phyloP scores from a whole-genome alignment of 2,888 invertebrate genomes.

The Lycaena phlaeas region DNA sequence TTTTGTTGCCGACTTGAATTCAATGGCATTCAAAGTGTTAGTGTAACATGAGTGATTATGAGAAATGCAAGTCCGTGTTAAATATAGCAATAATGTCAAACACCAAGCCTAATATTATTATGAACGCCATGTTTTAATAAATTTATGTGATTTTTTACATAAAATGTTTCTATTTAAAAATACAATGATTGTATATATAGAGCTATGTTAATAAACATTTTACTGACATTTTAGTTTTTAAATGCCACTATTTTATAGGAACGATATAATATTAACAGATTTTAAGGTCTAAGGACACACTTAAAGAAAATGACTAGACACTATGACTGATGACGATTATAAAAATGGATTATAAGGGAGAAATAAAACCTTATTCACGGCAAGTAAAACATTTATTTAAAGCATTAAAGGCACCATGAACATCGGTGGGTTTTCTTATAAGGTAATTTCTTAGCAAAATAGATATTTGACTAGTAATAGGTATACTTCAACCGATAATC shows the following conservation, averaged over 20 bases:
- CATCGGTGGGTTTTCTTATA: constrained; percentile 16
- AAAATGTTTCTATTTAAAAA: constrained; percentile 65
- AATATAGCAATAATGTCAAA: constrained; percentile 40
- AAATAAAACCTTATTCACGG: constrained; percentile 9
- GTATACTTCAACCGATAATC: constrained; percentile 11
- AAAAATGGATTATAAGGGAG: too few species aligned
- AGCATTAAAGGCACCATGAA: constrained; percentile 22
- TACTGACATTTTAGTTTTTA: constrained; percentile 39
- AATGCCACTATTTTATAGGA: neutral
- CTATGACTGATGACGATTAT: too few species aligned
- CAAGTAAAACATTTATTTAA: constrained; percentile 18
- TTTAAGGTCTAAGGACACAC: too few species aligned
- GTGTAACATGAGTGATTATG: constrained; percentile 19
- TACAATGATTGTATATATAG: constrained; percentile 66
- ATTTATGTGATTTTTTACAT: constrained; percentile 58
- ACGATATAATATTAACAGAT: too few species aligned
- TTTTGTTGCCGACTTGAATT: constrained; percentile 41
- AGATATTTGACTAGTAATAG: constrained; percentile 2
- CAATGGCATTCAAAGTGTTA: constrained; percentile 33
- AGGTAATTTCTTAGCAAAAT: constrained; percentile 5
- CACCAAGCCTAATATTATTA: constrained; percentile 52
- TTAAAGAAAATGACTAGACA: too few species aligned
- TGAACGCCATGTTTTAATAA: constrained; percentile 53
- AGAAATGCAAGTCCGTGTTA: constrained; percentile 28
- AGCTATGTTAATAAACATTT: constrained; percentile 70